A percentile compares a stretch with the other conserved stretches of the same genome.
These are phyloP conservation scores for Emys orbicularis DNA, from an alignment of 2,797 vertebrate genomes.

Conservation along the genomic window DNA sequence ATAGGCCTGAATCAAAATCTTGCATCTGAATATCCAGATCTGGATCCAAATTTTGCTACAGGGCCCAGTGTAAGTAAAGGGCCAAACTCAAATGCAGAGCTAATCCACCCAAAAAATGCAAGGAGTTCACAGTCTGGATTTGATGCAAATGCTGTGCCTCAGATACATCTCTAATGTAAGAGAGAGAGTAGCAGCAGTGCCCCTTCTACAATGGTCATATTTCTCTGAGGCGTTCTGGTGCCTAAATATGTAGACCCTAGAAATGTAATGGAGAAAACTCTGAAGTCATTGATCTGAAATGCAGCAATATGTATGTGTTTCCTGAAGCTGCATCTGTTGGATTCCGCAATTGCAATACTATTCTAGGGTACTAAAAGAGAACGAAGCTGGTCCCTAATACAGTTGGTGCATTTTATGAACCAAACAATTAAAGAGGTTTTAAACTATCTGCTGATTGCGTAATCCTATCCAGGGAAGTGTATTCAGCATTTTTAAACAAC, in stretches of 20 bases:
- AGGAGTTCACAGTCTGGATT: neutral
- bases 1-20: neutral
- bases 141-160: neutral
- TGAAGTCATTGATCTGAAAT: neutral
- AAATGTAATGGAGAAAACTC: accelerated
- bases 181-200: neutral
- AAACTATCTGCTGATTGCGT: conserved; percentile 82
- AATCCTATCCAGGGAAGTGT: conserved; percentile 59
- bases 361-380: conserved; percentile 7
- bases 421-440: conserved; percentile 79
- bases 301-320: neutral
- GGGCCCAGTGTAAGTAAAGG: neutral
- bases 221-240: neutral
- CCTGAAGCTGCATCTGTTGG: conserved; percentile 17
- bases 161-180: neutral
- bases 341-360: neutral
- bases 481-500: conserved; percentile 78
- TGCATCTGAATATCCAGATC: neutral
- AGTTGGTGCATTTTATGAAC: conserved; percentile 64
- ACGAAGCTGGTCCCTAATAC: conserved; percentile 33
- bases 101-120: neutral
- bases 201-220: neutral
- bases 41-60: neutral
- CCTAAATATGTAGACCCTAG: neutral
- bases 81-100: neutral